Base-by-base conservation (phyloP, 2,888 invertebrate species). In the Eilema caniola region DNA sequence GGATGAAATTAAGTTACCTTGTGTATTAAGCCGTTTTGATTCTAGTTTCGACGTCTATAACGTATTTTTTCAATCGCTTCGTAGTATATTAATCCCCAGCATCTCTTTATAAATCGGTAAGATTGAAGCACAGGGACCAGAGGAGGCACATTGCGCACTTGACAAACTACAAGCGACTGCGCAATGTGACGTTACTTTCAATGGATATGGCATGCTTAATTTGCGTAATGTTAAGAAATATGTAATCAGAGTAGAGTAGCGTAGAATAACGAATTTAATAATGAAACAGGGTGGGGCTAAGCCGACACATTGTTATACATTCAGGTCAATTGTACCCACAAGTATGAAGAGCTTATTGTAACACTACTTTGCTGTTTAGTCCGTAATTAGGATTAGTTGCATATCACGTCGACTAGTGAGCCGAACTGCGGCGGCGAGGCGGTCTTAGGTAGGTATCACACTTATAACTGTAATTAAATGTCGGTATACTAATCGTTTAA, bases 201-300 rank as follows among this genome's bases (percentile, higher is more conserved):
- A 23, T 23, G 24, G 20, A 53, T 56, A 31, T 31, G 28, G n/a
- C 31, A 69, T 31, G 37, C 25, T 66, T 66, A 23, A 72, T 66
- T 37, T 65, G 62, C 67, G 25, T 74, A 71, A 78, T 74, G 68
- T 72, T 68, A 73, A 66, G 75, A 77, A n/a, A 63, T 70, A 69
- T 75, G 64, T 78, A 79, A 75, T 72, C 74, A 77, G 71, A 57
- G 56, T 79, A 64, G 69, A 65, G 23, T 75, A 69, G 67, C 66
- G 60, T 81, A 80, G 74, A 37, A 59, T 74, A 74, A 76, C 77
- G 77, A 82, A 83, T 79, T 81, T 81, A 82, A 76, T 63, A 56
- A 72, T 71, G n/a, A 73, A 69, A 76, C 76, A 76, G 72, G 63
- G 74, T 82, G 75, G 79, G 84, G 84, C 84, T 71, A 78, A 84